Percentiles rank a stretch among this genome's conserved stretches.
Conservation (phyloP, 2,797 vertebrate genomes). For the Muscicapa striata region DNA sequence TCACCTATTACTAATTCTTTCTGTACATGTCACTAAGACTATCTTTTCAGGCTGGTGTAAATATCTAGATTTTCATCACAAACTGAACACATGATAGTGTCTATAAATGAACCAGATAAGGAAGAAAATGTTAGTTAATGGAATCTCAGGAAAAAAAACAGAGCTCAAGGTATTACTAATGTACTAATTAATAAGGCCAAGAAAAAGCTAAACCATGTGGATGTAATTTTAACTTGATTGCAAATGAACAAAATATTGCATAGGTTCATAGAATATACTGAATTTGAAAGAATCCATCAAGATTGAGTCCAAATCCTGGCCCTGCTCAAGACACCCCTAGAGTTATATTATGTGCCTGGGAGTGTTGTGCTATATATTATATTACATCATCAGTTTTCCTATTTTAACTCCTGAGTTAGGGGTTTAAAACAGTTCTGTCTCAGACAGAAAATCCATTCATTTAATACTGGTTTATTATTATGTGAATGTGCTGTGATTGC, state of each 20-base stretch:
- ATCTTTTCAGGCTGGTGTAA: neutral
- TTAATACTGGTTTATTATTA: neutral
- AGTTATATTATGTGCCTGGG: neutral
- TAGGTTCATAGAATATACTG: neutral
- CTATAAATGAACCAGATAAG: neutral
- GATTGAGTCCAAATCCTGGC: neutral
- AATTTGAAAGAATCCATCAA: neutral
- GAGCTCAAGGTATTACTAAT: neutral
- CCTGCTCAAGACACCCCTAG: no score
- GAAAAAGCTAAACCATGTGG: neutral
- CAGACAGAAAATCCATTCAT: neutral
- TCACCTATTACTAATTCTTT: neutral
- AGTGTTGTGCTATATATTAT: neutral
- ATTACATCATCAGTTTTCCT: neutral
- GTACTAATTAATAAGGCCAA: neutral
- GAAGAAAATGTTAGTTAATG: neutral
- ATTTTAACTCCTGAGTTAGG: neutral
- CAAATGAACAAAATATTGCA: neutral
- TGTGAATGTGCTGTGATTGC: rapidly evolving
- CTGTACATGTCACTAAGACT: neutral
- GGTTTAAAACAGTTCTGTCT: neutral
- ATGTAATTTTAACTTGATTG: neutral
- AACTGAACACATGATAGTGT: neutral
- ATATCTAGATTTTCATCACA: neutral
- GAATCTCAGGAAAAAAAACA: neutral